phyloP scores from a whole-genome alignment of 1,140 invertebrate genomes.

The Caerostris extrusa region DNA sequence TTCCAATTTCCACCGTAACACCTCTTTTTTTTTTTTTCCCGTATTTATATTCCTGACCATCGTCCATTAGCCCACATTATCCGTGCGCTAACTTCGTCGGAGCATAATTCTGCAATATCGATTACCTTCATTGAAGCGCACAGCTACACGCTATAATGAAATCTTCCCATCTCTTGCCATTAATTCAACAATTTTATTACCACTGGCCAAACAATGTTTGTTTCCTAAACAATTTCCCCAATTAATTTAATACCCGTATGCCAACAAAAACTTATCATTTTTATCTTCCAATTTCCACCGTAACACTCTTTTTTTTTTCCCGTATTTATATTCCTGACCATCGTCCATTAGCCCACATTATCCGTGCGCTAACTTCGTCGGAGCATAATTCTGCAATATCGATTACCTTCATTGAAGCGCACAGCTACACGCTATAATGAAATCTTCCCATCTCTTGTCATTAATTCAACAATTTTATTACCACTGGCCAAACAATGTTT shows the following conservation, averaged over 20 bases:
- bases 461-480: slow-evolving; percentile 64
- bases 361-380: neutral
- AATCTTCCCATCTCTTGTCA: slow-evolving; percentile 19
- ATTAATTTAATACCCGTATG: no score
- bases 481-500: neutral
- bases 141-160: no score
- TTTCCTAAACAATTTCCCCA: no score
- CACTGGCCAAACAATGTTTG: neutral
- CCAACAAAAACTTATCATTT: no score
- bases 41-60: no score
- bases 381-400: neutral
- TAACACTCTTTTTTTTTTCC: neutral
- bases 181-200: neutral
- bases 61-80: no score
- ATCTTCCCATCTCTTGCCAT: no score
- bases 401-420: neutral
- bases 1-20: no score
- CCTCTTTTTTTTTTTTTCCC: no score
- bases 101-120: no score
- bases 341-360: slow-evolving; percentile 4
- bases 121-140: no score
- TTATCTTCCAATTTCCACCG: neutral
- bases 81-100: no score
- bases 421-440: slow-evolving; percentile 26
- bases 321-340: neutral